Base-by-base conservation (phyloP, 2,113 vertebrate species). In the Gallinago media region DNA sequence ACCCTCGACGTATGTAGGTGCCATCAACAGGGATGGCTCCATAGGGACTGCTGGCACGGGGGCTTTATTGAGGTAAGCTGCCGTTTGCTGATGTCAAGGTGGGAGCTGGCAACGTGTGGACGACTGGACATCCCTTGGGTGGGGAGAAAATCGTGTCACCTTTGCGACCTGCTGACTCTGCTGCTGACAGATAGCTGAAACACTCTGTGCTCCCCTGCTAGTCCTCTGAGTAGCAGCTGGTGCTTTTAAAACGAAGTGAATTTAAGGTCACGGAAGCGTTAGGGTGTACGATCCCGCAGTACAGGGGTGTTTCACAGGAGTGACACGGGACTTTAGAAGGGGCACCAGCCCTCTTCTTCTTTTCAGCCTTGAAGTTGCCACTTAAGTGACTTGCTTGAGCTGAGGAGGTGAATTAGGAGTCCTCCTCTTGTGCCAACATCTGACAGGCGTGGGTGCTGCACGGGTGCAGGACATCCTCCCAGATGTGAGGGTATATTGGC, bases 401-500 rank as follows among this genome's bases (percentile, higher is more conserved):
- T 62, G 36, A 62, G 59, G 59, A 38, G 25, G 36, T 62, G 59
- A 27, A 62, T 25, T 38, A 36, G 23, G 36, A 7, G 38, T 62
- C 36, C 25, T 38, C 36, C 25, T 36, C 59, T 62, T 40, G 36
- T 38, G 36, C 59, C 27, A 36, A 27, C 59, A 27, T 40, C 36
- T 26, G 12, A 8, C 36, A 38, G 59, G 36, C 11, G 11, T 19
- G 36, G 59, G n/a, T 36, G 58, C 34, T 22, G 23, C 34, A 20
- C 8, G 31, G 47, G 26, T 18, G 16, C 40, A 34, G 34, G 34
- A 1, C 12, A 3, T 59, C 26, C 3, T 9, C n/a, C 27, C 7
- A 26, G 74, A 5, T 3, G 12, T 20, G 32, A n/a, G 42, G 19
- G 31, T 8, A 8, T 0, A 1, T 16, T 11, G 47, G 27, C 54